phyloP scores from a whole-genome alignment of 2,113 vertebrate genomes.

The Nothobranchius kuhntae region DNA sequence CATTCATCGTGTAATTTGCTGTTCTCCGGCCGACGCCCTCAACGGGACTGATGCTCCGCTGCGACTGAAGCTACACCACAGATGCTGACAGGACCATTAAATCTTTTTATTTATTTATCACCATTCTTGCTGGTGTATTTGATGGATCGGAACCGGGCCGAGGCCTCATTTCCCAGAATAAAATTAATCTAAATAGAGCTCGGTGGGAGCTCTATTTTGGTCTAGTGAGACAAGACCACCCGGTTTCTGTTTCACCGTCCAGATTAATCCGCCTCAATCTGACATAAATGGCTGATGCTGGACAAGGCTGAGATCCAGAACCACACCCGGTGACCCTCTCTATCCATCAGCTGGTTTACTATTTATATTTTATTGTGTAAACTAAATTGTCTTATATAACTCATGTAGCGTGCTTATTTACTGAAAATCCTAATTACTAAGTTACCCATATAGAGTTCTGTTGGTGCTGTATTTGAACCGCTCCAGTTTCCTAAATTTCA shows the following conservation, averaged over 20 bases:
- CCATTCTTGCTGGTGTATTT: neutral
- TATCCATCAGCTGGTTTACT: no score
- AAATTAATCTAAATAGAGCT: slow-evolving; percentile 7
- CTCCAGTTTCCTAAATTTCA: no score
- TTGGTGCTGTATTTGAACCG: no score
- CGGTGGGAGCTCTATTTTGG: slow-evolving; percentile 25
- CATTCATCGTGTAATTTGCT: neutral
- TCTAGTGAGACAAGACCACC: slow-evolving; percentile 14
- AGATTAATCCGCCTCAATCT: neutral
- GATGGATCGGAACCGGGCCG: neutral
- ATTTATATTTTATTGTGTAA: no score
- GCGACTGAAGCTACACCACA: neutral
- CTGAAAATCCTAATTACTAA: no score
- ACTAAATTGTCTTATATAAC: no score
- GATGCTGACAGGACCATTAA: neutral
- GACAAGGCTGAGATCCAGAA: no score
- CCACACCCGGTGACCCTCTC: no score
- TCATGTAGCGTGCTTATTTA: no score
- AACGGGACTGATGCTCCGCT: neutral
- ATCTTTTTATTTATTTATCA: neutral
- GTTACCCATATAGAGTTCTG: no score
- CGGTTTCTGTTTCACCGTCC: slow-evolving; percentile 7
- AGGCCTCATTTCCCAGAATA: neutral
- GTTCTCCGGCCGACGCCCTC: slow-evolving; percentile 39
- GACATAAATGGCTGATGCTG: neutral